phyloP scores from a whole-genome alignment of 2,888 invertebrate genomes.

The Drosophila atroscutellata region DNA sequence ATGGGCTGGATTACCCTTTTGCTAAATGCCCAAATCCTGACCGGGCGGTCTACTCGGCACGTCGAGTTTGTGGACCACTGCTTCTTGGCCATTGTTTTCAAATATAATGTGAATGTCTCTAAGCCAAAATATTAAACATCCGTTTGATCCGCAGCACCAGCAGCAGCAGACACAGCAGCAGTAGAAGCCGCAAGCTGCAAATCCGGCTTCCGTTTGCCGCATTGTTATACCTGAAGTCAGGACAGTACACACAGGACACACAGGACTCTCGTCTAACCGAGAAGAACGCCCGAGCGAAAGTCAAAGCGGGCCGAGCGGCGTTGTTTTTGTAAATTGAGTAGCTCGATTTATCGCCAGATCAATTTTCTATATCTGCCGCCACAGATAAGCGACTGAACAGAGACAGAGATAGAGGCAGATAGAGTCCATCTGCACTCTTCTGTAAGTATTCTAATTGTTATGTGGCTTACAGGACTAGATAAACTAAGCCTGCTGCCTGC shows the following conservation, averaged over 20 bases:
- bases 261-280: conserved; percentile 3
- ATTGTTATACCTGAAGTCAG: conserved; percentile 69
- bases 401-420: conserved; percentile 1
- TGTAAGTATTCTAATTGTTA: conserved; percentile 64
- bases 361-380: conserved; percentile 78
- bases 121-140: conserved; percentile 83
- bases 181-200: conserved; percentile 48
- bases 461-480: conserved; percentile 61
- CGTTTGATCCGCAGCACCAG: conserved; percentile 62
- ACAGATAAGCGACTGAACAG: conserved; percentile 55
- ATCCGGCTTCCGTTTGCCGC: conserved; percentile 74
- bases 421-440: conserved; percentile 17
- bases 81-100: conserved; percentile 67
- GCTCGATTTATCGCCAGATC: conserved; percentile 77
- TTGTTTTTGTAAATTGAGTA: conserved; percentile 75
- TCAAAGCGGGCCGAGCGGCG: conserved; percentile 70
- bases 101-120: conserved; percentile 82
- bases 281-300: conserved; percentile 51
- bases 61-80: conserved; percentile 3
- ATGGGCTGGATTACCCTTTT: conserved; percentile 82
- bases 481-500: conserved; percentile 42
- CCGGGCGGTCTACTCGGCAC: conserved; percentile 45
- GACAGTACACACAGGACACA: conserved; percentile 1
- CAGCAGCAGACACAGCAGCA: background rate
- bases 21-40: conserved; percentile 72